Conservation (phyloP, 2,888 invertebrate genomes). For the Sceliomorpha sp. region DNA sequence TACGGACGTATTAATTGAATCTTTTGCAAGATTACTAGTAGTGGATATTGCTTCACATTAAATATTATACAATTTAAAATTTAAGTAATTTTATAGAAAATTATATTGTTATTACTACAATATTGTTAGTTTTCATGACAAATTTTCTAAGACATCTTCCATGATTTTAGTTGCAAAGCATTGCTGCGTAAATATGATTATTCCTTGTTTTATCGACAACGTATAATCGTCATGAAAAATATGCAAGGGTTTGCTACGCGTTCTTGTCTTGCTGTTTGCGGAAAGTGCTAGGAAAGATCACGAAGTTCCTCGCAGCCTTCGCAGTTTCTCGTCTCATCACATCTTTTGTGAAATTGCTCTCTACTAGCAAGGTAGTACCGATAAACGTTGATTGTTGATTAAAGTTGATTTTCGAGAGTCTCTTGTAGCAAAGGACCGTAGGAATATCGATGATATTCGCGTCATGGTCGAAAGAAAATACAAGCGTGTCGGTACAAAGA, state of each 20-base stretch:
- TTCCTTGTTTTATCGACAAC: not conserved
- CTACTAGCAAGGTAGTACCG: conserved; percentile 13
- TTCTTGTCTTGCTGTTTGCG: conserved; percentile 7
- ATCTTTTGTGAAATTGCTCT: conserved; percentile 20
- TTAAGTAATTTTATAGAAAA: too few species aligned
- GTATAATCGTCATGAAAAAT: not conserved
- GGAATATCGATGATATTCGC: conserved; percentile 9
- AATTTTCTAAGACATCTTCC: too few species aligned
- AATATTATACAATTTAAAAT: too few species aligned
- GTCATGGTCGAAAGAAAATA: not conserved
- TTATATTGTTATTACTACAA: too few species aligned
- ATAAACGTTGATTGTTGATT: conserved; percentile 27
- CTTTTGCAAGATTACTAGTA: too few species aligned
- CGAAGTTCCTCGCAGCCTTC: conserved; percentile 32
- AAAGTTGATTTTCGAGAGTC: conserved; percentile 18
- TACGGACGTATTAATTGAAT: too few species aligned
- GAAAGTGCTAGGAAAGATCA: conserved; percentile 20
- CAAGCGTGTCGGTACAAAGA: conserved; percentile 1
- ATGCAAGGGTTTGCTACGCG: not conserved
- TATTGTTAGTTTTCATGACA: too few species aligned
- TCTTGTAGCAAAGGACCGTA: conserved; percentile 4
- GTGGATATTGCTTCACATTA: too few species aligned
- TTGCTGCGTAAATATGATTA: too few species aligned
- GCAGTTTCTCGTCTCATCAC: conserved; percentile 24
- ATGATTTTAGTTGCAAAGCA: too few species aligned